Percentiles rank a stretch among this genome's conserved stretches.
Evolutionary conservation across 2,888 invertebrate genomes (phyloP).

Genomic region (Drosophila tanythrix): DNA sequence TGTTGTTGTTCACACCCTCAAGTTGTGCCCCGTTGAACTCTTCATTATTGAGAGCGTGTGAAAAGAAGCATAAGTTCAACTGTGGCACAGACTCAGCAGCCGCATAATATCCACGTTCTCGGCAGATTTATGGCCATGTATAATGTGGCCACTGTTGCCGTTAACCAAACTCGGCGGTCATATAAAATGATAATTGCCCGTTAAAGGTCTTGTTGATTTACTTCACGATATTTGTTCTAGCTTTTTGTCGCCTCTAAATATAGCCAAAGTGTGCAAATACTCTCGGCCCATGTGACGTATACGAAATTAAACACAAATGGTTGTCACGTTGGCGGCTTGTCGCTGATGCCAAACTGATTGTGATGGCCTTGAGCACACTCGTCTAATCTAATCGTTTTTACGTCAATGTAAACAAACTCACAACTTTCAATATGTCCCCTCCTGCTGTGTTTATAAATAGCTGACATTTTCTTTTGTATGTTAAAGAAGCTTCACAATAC

Average conservation of each 20-base stretch:
- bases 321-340: conserved; percentile 21
- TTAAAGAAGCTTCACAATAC: background rate
- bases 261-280: conserved; percentile 38
- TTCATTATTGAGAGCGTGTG: conserved; percentile 55
- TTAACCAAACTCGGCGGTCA: background rate
- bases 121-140: conserved; percentile 32
- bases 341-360: conserved; percentile 24
- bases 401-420: conserved; percentile 29
- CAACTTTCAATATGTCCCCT: conserved; percentile 11
- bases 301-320: conserved; percentile 30
- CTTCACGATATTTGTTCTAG: background rate
- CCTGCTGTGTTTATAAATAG: conserved; percentile 28
- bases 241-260: conserved; percentile 19
- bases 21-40: conserved; percentile 27
- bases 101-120: background rate
- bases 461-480: conserved; percentile 30
- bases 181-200: conserved; percentile 47
- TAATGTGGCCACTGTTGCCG: conserved; percentile 3
- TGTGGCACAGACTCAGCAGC: conserved; percentile 9
- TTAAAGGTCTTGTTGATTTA: conserved; percentile 28
- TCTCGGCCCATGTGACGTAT: conserved; percentile 44
- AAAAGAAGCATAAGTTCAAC: conserved; percentile 42
- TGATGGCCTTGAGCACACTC: conserved; percentile 26
- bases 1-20: conserved; percentile 37
- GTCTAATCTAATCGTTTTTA: background rate